These are phyloP conservation scores for Symphodus melops DNA, from an alignment of 2,113 vertebrate species.

Conservation along the genomic window DNA sequence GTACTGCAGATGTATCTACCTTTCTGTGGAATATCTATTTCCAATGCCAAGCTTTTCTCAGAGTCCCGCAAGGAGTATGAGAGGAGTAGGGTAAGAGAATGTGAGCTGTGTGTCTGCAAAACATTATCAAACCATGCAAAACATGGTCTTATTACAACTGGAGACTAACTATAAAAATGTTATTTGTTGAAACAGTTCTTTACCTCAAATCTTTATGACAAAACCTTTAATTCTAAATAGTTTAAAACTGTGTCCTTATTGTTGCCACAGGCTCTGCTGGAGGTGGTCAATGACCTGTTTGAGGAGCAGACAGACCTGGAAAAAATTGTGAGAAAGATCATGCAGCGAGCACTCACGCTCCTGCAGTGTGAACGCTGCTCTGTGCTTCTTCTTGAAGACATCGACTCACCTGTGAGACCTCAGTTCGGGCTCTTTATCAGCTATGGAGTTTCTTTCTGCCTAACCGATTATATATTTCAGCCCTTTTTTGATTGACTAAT, in stretches of 20 bases:
- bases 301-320: constrained; percentile 87
- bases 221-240: neutral
- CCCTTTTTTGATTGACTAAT: neutral
- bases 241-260: neutral
- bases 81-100: constrained; percentile 79
- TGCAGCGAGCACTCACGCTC: constrained; percentile 84
- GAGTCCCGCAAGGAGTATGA: constrained; percentile 85
- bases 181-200: neutral
- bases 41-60: constrained; percentile 85
- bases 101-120: constrained; percentile 13
- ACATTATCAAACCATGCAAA: no score
- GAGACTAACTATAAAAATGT: neutral
- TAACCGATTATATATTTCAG: no score
- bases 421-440: neutral
- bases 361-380: constrained; percentile 86
- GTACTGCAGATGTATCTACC: constrained; percentile 86
- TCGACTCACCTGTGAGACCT: constrained; percentile 82
- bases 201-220: neutral
- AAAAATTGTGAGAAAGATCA: constrained; percentile 87
- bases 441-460: neutral
- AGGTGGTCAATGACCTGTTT: constrained; percentile 87
- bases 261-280: constrained; percentile 77
- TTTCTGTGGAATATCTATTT: constrained; percentile 84
- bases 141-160: neutral
- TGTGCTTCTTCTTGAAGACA: constrained; percentile 86